These are phyloP conservation scores for Latrodectus hesperus DNA, from an alignment of 2,888 invertebrate species.

Conservation along the genomic window DNA sequence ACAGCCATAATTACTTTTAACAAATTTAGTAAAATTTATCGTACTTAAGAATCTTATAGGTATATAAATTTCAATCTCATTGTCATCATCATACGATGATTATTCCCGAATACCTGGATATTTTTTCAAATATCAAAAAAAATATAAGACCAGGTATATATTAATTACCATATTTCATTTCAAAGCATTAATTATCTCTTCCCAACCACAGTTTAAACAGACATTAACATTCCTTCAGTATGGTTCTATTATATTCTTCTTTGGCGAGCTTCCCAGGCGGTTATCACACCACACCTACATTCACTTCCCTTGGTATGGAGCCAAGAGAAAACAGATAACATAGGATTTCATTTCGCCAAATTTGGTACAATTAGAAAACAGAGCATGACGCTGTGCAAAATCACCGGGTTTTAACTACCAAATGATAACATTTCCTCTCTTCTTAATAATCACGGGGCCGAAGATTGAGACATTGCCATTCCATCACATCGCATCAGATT, in stretches of 20 bases:
- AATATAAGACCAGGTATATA: too few species aligned
- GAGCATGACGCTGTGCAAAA: constrained; percentile 4
- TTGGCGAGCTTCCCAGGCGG: constrained; percentile 39
- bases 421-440: constrained; percentile 26
- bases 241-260: background rate
- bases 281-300: constrained; percentile 14
- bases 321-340: constrained; percentile 36
- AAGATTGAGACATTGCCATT: constrained; percentile 44
- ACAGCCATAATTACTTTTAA: too few species aligned
- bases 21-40: too few species aligned
- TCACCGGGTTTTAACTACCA: constrained; percentile 14
- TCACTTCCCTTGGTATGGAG: constrained; percentile 21
- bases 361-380: constrained; percentile 32
- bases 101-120: too few species aligned
- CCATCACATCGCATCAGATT: constrained; percentile 18
- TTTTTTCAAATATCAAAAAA: too few species aligned
- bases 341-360: constrained; percentile 25
- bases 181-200: background rate
- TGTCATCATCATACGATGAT: too few species aligned
- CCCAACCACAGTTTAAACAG: background rate
- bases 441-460: constrained; percentile 26
- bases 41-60: too few species aligned
- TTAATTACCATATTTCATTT: background rate
- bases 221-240: background rate
- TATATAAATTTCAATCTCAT: too few species aligned